A percentile compares a stretch with the other conserved stretches of the same genome.
These are phyloP conservation scores for Cryptoblepharus egeriae DNA, from an alignment of 2,797 vertebrate genomes.

Conservation along the genomic window DNA sequence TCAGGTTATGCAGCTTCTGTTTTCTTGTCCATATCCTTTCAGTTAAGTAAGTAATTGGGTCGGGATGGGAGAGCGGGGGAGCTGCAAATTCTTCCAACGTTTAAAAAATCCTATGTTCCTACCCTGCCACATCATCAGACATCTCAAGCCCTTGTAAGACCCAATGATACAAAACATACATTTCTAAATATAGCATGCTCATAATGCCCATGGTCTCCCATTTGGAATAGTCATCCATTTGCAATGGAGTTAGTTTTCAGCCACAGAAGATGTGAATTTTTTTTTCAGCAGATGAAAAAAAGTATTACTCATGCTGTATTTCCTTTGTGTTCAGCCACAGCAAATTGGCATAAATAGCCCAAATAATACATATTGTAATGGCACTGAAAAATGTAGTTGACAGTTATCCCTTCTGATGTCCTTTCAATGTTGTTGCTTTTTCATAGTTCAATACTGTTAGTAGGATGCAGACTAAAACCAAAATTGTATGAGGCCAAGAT, in stretches of 20 bases:
- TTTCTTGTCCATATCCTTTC: not conserved
- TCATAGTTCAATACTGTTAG: not conserved
- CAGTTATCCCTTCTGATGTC: not conserved
- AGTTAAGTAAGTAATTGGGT: not conserved
- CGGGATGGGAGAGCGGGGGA: no score
- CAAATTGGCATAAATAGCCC: not conserved
- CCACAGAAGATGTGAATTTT: not conserved
- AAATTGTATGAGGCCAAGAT: not conserved
- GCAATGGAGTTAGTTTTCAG: not conserved
- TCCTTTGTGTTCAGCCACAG: not conserved
- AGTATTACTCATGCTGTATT: not conserved
- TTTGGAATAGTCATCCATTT: not conserved
- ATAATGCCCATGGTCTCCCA: not conserved
- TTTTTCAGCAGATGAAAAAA: not conserved
- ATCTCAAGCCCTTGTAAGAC: not conserved
- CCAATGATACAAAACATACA: not conserved
- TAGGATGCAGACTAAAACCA: not conserved
- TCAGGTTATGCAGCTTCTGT: not conserved
- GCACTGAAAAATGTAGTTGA: not conserved
- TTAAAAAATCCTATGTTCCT: not conserved
- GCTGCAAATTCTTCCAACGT: not conserved
- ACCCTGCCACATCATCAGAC: not conserved
- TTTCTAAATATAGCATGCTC: not conserved
- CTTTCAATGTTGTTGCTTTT: not conserved
- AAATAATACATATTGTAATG: not conserved